Evolutionary conservation across 92 coral and sea anemone species (phyloP).

Genomic region (Umimayanthus chanpuru): DNA sequence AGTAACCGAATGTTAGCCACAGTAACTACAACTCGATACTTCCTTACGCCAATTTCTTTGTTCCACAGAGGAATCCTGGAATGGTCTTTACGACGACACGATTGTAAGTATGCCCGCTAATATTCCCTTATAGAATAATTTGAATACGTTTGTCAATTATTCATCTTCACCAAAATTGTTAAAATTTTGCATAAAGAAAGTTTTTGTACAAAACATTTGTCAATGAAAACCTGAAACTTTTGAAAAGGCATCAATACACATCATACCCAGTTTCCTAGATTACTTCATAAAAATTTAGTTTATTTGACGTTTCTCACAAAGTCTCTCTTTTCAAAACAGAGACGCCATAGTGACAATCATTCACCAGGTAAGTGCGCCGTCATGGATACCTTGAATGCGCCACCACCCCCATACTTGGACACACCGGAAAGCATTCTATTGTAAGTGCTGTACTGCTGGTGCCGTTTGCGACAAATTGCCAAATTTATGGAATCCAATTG

Average conservation of each 20-base stretch:
- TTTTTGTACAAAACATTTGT: neutral
- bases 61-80: too few relatives aligned
- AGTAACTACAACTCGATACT: too few relatives aligned
- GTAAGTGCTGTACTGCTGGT: neutral
- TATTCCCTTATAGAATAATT: too few relatives aligned
- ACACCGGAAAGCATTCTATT: neutral
- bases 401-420: neutral
- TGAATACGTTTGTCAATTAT: too few relatives aligned
- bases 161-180: neutral
- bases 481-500: neutral
- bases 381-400: neutral
- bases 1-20: too few relatives aligned
- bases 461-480: neutral
- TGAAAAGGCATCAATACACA: neutral
- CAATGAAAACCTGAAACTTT: neutral
- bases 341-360: neutral
- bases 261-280: neutral
- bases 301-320: too few relatives aligned
- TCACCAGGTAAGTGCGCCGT: neutral
- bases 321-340: too few relatives aligned
- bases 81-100: too few relatives aligned
- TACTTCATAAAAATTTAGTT: too few relatives aligned
- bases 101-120: too few relatives aligned
- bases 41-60: too few relatives aligned
- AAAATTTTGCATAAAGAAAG: too few relatives aligned